phyloP scores from a whole-genome alignment of 2,888 invertebrate genomes.

The Drosophila macrospina region DNA sequence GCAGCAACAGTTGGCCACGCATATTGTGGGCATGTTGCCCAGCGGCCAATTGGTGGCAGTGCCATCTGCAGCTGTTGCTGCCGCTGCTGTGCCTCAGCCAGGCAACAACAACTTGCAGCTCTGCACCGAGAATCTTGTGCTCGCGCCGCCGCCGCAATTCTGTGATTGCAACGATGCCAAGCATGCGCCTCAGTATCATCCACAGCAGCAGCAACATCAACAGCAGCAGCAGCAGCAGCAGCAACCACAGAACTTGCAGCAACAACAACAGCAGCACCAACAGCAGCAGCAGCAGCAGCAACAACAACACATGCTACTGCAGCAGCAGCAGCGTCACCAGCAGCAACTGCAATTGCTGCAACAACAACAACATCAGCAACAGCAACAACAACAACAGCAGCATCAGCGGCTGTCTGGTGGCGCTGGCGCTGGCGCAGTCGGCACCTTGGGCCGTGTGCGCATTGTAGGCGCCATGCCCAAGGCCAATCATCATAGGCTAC shows the following conservation, averaged over 20 bases:
- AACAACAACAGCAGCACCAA: slow-evolving; percentile 65
- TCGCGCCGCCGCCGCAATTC: slow-evolving; percentile 96
- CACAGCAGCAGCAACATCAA: slow-evolving; percentile 77
- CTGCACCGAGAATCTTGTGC: slow-evolving; percentile 87
- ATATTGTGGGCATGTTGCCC: slow-evolving; percentile 77
- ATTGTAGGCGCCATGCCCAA: slow-evolving; percentile 95
- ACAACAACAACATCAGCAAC: slow-evolving; percentile 58
- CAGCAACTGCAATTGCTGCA: slow-evolving; percentile 73
- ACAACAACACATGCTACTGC: slow-evolving; percentile 62
- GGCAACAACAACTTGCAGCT: slow-evolving; percentile 78
- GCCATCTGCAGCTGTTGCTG: slow-evolving; percentile 70
- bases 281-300: slow-evolving; percentile 71
- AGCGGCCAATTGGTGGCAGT: slow-evolving; percentile 77
- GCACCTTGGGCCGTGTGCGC: slow-evolving; percentile 87
- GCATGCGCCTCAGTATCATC: slow-evolving; percentile 79
- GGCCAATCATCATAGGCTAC: slow-evolving; percentile 85
- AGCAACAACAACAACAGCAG: slow-evolving; percentile 76
- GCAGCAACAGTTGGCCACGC: slow-evolving; percentile 73
- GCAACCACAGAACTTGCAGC: slow-evolving; percentile 55
- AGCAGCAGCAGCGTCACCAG: slow-evolving; percentile 63
- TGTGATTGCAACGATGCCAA: slow-evolving; percentile 89
- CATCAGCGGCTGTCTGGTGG: slow-evolving; percentile 72
- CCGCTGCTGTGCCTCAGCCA: slow-evolving; percentile 52
- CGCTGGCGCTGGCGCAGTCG: slow-evolving; percentile 73
- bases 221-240: slow-evolving; percentile 65